Base-by-base conservation (phyloP, 2,797 vertebrate species). In the Bradypus variegatus region DNA sequence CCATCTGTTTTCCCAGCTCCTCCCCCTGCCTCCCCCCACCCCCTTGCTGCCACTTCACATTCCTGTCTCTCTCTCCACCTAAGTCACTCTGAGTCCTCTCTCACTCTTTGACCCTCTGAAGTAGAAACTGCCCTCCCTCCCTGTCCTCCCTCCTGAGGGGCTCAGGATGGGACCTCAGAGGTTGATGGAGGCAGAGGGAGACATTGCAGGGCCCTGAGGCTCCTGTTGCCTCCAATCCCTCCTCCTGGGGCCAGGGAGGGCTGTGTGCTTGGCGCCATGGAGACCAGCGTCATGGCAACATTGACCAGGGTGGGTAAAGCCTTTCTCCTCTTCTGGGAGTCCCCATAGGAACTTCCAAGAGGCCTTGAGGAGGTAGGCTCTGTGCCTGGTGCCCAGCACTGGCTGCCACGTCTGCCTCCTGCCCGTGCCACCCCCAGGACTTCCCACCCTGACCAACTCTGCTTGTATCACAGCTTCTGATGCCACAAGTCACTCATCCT, bases 201-300 rank as follows among this genome's bases (percentile, higher is more conserved):
- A 91, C 85, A 65, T 31, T 1, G 5, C 12, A 23, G 76, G 65
- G 50, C n/a, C 83, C 94, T 16, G 29, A 78, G 70, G 83, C 76
- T 91, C 29, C 60, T 67, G 75, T 92, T 88, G 91, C 86, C 80
- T 80, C 80, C 85, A 60, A 75, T 76, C 70, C 90, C 83, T 94
- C 75, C 48, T 87, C 76, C 67, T 64, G 62, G 91, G n/a, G n/a
- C 33, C 10, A 95, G 77, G 69, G 67, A 92, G 77, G 89, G 53
- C 58, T 92, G n/a, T 86, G 79, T 92, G 93, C 91, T 38, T 94
- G 87, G 86, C 64, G 84, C 95, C 95, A 95, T 96, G 96, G 95
- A 96, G 94, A 96, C 95, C 81, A 94, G 91, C 7, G 92, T 95
- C 95, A 96, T 96, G 86, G 96, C 91, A 96, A 96, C 95, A 33